Evolutionary conservation across 2,797 vertebrate species (phyloP).

Genomic region (Siniperca obscura): DNA sequence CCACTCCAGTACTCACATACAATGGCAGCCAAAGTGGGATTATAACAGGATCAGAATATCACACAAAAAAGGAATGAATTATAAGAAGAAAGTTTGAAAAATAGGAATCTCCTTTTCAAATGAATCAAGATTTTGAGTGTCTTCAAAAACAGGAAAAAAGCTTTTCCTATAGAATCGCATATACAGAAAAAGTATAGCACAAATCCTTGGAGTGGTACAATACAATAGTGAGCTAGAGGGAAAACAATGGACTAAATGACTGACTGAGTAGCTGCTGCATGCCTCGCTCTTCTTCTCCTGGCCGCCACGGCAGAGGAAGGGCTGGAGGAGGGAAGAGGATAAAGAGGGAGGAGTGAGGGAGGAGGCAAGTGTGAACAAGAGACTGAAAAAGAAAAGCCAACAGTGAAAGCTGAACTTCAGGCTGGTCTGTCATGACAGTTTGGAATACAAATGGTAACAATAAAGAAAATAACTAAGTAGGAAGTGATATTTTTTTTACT

Average conservation of each 20-base stretch:
- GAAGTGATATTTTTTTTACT: not conserved
- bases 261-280: constrained; percentile 55
- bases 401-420: not conserved
- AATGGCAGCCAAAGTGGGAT: constrained; percentile 28
- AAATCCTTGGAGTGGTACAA: constrained; percentile 24
- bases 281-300: constrained; percentile 61
- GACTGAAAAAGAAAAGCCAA: constrained; percentile 16
- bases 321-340: constrained; percentile 54
- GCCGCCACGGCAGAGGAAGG: constrained; percentile 52
- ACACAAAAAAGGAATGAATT: constrained; percentile 5
- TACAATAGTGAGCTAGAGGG: constrained; percentile 16
- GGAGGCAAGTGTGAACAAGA: constrained; percentile 67
- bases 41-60: constrained; percentile 28
- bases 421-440: not conserved
- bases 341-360: constrained; percentile 69
- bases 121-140: constrained; percentile 5
- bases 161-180: not conserved
- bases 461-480: not conserved
- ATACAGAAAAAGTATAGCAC: not conserved
- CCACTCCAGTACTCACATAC: constrained; percentile 20
- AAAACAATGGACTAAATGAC: constrained; percentile 57
- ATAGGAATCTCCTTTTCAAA: constrained; percentile 4
- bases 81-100: constrained; percentile 15
- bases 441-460: not conserved
- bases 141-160: constrained; percentile 17